A percentile compares a stretch with the other conserved stretches of the same genome.
These are phyloP conservation scores for Notarius quadriscutis DNA, from an alignment of 2,113 vertebrate genomes.

Conservation along the genomic window DNA sequence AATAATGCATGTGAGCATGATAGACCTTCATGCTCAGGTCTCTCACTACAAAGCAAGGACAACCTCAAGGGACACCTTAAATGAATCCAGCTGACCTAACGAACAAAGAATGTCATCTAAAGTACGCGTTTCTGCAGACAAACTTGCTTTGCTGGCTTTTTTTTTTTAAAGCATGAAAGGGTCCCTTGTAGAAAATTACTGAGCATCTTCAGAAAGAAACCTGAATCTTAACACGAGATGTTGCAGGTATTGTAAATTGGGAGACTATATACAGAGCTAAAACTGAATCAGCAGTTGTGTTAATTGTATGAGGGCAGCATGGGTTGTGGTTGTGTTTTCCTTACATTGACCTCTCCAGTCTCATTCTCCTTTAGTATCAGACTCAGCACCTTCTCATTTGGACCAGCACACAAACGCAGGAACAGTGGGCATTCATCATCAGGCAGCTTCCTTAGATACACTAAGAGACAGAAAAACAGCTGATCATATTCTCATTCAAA, in stretches of 20 bases:
- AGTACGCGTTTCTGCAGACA: background rate
- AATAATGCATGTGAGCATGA: background rate
- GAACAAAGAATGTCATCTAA: background rate
- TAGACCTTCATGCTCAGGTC: background rate
- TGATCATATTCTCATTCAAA: background rate
- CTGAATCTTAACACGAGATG: background rate
- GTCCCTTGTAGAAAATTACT: background rate
- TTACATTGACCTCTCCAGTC: slow-evolving; percentile 92
- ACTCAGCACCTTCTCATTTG: slow-evolving; percentile 85
- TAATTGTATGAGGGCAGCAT: background rate
- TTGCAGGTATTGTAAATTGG: background rate
- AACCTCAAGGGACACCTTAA: slow-evolving; percentile 7
- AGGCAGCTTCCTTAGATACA: slow-evolving; percentile 82
- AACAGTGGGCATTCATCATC: slow-evolving; percentile 85
- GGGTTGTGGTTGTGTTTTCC: slow-evolving; percentile 54
- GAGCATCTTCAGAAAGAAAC: background rate
- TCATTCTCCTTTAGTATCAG: slow-evolving; percentile 96
- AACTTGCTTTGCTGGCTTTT: slow-evolving; percentile 10
- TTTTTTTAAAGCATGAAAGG: background rate
- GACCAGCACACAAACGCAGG: slow-evolving; percentile 86
- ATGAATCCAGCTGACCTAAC: background rate
- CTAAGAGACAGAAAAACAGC: slow-evolving; percentile 61
- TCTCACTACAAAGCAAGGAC: background rate
- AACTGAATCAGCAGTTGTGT: background rate
- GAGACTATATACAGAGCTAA: background rate